phyloP scores from a whole-genome alignment of 2,797 vertebrate species.

The Epinephelus malabaricus region DNA sequence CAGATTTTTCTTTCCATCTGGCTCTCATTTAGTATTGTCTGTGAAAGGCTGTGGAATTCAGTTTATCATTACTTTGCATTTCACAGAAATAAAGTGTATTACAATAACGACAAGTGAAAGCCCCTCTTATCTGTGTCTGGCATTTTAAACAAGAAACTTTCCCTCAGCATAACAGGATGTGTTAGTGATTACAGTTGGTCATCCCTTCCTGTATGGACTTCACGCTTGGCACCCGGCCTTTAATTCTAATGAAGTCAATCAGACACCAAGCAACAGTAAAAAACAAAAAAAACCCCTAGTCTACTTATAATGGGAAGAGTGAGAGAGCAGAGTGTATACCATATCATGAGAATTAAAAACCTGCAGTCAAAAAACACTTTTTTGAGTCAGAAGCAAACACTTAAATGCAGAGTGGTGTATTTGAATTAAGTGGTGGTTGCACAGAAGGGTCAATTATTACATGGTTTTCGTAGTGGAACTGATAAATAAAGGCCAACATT shows the following conservation, averaged over 20 bases:
- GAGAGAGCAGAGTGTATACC: too few relatives aligned
- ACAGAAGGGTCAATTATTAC: constrained; percentile 23
- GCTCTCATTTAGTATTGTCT: constrained; percentile 6
- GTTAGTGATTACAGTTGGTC: constrained; percentile 29
- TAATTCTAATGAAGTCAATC: background rate
- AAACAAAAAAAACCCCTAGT: background rate
- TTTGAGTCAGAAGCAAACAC: constrained; percentile 2
- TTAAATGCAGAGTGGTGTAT: constrained; percentile 39
- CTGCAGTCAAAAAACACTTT: background rate
- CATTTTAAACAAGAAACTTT: constrained; percentile 56
- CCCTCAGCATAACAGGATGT: constrained; percentile 68
- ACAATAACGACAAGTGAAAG: background rate
- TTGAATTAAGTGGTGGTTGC: constrained; percentile 22
- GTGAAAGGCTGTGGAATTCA: background rate
- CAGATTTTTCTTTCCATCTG: background rate
- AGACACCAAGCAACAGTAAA: background rate
- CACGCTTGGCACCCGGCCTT: constrained; percentile 55
- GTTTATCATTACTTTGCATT: background rate
- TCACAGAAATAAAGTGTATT: background rate
- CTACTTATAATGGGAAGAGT: background rate
- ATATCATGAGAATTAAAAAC: background rate
- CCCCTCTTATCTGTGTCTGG: constrained; percentile 1
- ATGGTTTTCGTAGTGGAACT: background rate
- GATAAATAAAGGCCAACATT: constrained; percentile 28
- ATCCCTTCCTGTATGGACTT: constrained; percentile 74